Percentiles rank a stretch among this genome's conserved stretches.
phyloP scores from a whole-genome alignment of 2,888 invertebrate genomes.

The Hypercompe scribonia region DNA sequence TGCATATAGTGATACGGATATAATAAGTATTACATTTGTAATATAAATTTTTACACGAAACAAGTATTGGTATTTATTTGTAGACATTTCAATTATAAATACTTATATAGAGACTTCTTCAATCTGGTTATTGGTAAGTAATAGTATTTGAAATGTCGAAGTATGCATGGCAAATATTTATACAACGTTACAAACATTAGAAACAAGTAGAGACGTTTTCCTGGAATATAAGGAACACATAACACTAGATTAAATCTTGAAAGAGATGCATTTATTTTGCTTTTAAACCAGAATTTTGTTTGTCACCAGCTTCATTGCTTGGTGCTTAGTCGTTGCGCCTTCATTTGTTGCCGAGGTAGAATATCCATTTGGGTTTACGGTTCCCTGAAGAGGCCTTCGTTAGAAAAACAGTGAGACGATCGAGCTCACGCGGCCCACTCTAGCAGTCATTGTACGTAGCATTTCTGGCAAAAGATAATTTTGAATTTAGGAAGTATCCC shows the following conservation, averaged over 20 bases:
- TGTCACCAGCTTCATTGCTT: not conserved
- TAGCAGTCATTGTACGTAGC: not conserved
- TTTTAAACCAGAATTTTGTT: not conserved
- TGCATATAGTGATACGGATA: constrained; percentile 5
- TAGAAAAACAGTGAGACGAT: too few species aligned
- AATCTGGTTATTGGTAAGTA: not conserved
- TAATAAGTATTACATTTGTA: not conserved
- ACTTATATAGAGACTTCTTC: not conserved
- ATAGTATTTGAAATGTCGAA: not conserved
- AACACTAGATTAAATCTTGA: not conserved
- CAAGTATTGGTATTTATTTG: not conserved
- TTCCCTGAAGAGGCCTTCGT: too few species aligned
- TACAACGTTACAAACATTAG: not conserved
- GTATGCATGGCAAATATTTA: not conserved
- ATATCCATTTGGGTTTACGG: too few species aligned
- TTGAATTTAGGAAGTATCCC: too few species aligned
- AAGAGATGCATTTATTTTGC: not conserved
- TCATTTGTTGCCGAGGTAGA: too few species aligned
- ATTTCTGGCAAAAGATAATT: not conserved
- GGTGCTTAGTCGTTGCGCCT: not conserved
- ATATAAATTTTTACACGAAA: not conserved
- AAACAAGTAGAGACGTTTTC: not conserved
- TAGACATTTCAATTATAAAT: not conserved
- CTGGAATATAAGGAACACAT: not conserved
- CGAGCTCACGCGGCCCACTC: not conserved